A percentile compares a stretch with the other conserved stretches of the same genome.
Evolutionary conservation across 2,797 vertebrate genomes (phyloP).

Genomic region (Galago senegalensis): DNA sequence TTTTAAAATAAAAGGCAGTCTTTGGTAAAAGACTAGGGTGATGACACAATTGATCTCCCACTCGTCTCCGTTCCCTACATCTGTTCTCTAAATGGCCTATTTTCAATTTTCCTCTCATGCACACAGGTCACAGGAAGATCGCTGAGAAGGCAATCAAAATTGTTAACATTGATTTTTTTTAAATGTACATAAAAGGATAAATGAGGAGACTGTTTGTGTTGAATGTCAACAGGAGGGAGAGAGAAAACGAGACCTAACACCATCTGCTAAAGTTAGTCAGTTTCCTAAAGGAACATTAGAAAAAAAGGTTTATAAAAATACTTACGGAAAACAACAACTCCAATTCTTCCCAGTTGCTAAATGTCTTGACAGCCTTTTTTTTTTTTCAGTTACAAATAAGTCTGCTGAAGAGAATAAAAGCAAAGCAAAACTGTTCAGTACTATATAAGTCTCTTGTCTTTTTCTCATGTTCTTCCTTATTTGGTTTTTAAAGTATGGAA

Average conservation of each 20-base stretch:
- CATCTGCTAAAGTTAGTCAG: slow-evolving; percentile 29
- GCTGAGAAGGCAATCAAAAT: slow-evolving; percentile 61
- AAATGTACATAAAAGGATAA: slow-evolving; percentile 57
- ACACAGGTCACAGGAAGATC: slow-evolving; percentile 42
- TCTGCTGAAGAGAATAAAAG: not conserved
- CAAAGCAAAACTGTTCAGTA: not conserved
- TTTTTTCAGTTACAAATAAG: not conserved
- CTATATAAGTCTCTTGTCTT: not conserved
- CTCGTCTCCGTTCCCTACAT: not conserved
- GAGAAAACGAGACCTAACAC: not conserved
- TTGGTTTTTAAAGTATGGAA: slow-evolving; percentile 65
- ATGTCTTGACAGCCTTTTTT: not conserved
- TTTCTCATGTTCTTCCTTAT: slow-evolving; percentile 25
- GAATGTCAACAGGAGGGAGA: slow-evolving; percentile 8
- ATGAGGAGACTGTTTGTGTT: slow-evolving; percentile 23
- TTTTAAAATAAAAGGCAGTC: slow-evolving; percentile 19
- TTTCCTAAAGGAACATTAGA: slow-evolving; percentile 43
- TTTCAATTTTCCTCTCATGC: slow-evolving; percentile 53
- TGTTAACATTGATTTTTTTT: slow-evolving; percentile 43
- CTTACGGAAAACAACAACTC: not conserved
- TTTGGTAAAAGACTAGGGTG: not conserved
- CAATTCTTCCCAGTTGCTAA: not conserved
- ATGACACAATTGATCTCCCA: slow-evolving; percentile 2
- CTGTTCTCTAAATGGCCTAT: slow-evolving; percentile 43
- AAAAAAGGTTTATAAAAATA: not conserved